Evolutionary conservation across 1,140 invertebrate genomes (phyloP).

Genomic region (Microplitis mediator): DNA sequence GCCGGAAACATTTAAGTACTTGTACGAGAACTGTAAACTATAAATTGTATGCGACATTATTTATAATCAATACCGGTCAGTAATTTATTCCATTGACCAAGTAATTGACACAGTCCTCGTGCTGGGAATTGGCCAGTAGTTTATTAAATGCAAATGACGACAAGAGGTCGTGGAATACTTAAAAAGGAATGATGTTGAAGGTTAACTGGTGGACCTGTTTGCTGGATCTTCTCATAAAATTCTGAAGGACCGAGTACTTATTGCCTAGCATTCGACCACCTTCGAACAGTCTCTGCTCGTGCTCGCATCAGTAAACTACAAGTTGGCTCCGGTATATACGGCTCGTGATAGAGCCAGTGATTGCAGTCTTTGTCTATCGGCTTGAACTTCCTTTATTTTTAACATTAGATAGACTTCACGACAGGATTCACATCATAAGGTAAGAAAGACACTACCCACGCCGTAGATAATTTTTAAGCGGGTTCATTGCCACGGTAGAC

Average conservation of each 20-base stretch:
- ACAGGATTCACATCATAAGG: neutral
- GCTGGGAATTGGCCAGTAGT: neutral
- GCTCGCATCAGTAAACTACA: neutral
- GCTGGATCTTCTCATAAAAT: neutral
- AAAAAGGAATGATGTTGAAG: constrained; percentile 7
- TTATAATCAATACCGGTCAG: too few species aligned
- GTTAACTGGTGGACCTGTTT: constrained; percentile 18
- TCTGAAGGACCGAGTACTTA: constrained; percentile 1
- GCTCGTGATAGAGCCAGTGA: neutral
- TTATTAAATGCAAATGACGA: constrained; percentile 15
- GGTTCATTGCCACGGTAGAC: constrained; percentile 11
- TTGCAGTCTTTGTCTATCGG: neutral
- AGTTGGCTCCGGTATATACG: neutral
- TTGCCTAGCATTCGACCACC: neutral
- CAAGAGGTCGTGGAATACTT: constrained; percentile 13
- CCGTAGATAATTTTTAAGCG: constrained; percentile 12
- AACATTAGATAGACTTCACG: neutral
- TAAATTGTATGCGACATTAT: too few species aligned
- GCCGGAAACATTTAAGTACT: too few species aligned
- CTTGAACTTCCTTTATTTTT: neutral
- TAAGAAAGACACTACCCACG: constrained; percentile 8
- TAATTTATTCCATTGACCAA: neutral
- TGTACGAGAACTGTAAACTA: too few species aligned
- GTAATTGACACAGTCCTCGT: neutral
- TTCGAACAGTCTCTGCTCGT: neutral